phyloP scores from a whole-genome alignment of 1,140 invertebrate genomes.

The Calephelis virginiensis region DNA sequence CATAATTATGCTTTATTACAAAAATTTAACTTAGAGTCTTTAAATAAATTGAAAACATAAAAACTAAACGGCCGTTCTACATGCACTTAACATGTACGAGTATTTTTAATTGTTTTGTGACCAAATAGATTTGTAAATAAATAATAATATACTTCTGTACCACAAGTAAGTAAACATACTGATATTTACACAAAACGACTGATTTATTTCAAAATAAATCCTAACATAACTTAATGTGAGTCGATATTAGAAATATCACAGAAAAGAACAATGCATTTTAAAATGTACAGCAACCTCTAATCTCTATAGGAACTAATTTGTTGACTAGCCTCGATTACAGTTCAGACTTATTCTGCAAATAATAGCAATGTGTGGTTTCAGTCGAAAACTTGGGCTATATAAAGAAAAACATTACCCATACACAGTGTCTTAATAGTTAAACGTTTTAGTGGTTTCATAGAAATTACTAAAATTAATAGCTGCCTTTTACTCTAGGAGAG shows the following conservation, averaged over 20 bases:
- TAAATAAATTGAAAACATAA: not conserved
- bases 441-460: slow-evolving; percentile 22
- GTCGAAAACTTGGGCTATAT: slow-evolving; percentile 37
- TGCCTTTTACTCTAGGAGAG: slow-evolving; percentile 17
- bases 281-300: slow-evolving; percentile 20
- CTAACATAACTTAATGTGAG: slow-evolving; percentile 9
- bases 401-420: slow-evolving; percentile 25
- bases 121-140: not conserved
- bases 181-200: no score
- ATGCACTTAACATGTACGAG: no score
- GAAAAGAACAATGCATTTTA: slow-evolving; percentile 27
- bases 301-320: slow-evolving; percentile 48
- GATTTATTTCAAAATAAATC: not conserved
- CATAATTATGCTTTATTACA: not conserved
- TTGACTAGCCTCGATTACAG: slow-evolving; percentile 44
- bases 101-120: no score
- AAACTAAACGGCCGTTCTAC: no score
- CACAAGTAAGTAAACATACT: not conserved
- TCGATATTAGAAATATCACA: slow-evolving; percentile 25
- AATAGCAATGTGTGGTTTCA: slow-evolving; percentile 48
- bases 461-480: slow-evolving; percentile 26
- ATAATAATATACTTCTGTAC: slow-evolving; percentile 2
- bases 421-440: slow-evolving; percentile 21
- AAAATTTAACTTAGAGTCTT: not conserved
- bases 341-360: slow-evolving; percentile 54